These are phyloP conservation scores for Mantis religiosa DNA, from an alignment of 2,888 invertebrate species.

Conservation along the genomic window DNA sequence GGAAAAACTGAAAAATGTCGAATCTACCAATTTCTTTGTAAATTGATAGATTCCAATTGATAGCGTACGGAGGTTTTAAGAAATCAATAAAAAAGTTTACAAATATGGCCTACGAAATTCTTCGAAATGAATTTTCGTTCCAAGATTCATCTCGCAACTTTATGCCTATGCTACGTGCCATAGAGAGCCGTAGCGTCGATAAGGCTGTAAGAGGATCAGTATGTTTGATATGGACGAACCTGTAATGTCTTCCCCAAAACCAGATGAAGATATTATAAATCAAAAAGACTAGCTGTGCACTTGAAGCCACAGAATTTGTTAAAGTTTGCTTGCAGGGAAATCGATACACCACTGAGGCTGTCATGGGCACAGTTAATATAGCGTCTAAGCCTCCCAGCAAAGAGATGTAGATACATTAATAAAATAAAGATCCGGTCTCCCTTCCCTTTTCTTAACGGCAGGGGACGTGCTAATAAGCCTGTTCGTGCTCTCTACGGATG, in stretches of 20 bases:
- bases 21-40: too few species aligned
- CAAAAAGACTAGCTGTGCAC: background rate
- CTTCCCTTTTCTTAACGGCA: background rate
- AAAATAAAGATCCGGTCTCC: constrained; percentile 8
- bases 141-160: too few species aligned
- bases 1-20: too few species aligned
- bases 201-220: too few species aligned
- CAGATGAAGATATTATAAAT: background rate
- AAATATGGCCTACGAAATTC: too few species aligned
- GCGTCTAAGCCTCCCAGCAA: constrained; percentile 2
- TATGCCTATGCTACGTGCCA: too few species aligned
- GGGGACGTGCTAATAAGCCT: constrained; percentile 12
- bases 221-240: background rate
- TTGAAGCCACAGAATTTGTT: background rate
- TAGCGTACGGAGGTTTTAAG: too few species aligned
- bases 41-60: too few species aligned
- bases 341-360: background rate
- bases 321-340: background rate
- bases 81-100: too few species aligned
- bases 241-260: background rate
- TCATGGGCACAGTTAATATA: constrained; percentile 13
- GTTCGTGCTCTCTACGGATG: background rate
- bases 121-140: too few species aligned
- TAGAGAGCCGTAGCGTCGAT: too few species aligned
- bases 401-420: constrained; percentile 14